phyloP scores from a whole-genome alignment of 2,113 vertebrate species.

The Delphinapterus leucas region DNA sequence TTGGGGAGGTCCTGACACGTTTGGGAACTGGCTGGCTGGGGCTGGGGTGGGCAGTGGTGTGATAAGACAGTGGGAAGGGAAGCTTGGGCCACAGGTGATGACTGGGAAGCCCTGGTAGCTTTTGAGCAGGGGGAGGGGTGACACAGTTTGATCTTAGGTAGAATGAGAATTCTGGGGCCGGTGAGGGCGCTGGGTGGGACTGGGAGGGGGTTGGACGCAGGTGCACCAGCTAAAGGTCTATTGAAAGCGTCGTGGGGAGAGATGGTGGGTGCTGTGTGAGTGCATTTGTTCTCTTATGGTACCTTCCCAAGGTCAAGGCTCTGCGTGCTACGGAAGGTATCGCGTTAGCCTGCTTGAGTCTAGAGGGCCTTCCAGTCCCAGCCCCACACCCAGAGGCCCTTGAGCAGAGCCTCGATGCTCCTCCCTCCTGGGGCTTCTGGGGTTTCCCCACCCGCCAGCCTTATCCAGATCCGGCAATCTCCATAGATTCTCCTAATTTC shows the following conservation, averaged over 20 bases:
- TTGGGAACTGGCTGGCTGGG: not conserved
- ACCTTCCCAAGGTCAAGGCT: accelerated
- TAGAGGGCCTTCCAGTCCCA: not conserved
- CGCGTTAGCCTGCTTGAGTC: not conserved
- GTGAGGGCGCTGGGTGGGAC: not conserved
- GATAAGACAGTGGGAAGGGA: not conserved
- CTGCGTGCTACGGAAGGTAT: too few species aligned
- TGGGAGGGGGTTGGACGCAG: not conserved
- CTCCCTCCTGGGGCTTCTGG: not conserved
- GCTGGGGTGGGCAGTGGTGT: too few species aligned
- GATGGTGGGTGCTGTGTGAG: too few species aligned
- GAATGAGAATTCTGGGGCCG: not conserved
- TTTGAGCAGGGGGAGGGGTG: not conserved
- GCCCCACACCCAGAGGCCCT: not conserved
- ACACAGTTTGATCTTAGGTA: not conserved
- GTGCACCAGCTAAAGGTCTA: not conserved
- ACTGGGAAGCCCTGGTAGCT: not conserved
- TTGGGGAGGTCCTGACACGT: not conserved
- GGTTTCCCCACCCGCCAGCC: not conserved
- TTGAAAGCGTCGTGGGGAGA: not conserved
- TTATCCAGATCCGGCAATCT: not conserved
- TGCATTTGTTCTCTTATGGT: accelerated
- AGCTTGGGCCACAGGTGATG: not conserved
- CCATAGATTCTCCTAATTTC: not conserved
- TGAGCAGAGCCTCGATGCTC: not conserved